These are phyloP conservation scores for Pammene fasciana DNA, from an alignment of 2,888 invertebrate genomes.

Conservation along the genomic window DNA sequence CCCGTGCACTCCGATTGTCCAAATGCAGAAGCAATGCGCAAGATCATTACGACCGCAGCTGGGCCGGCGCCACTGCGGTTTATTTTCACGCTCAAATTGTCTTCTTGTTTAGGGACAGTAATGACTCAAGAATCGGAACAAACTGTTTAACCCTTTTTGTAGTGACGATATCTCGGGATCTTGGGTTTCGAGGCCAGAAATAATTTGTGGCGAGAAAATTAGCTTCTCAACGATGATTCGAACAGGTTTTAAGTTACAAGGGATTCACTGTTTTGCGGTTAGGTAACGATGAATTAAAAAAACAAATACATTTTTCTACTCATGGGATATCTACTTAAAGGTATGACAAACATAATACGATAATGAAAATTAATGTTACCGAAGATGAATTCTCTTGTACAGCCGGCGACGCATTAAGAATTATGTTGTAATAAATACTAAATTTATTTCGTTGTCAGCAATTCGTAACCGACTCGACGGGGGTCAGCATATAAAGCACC, in stretches of 20 bases:
- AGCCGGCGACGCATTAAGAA: conserved; percentile 8
- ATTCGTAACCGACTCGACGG: conserved; percentile 28
- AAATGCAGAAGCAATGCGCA: conserved; percentile 34
- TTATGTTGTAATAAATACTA: conserved; percentile 32
- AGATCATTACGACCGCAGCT: conserved; percentile 37
- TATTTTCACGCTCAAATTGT: conserved; percentile 40
- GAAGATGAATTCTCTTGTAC: conserved; percentile 16
- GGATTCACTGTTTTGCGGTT: conserved; percentile 7
- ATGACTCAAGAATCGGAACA: conserved; percentile 41
- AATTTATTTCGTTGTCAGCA: conserved; percentile 32
- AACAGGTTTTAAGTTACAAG: conserved; percentile 1
- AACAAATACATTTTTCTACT: neutral
- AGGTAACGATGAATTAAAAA: neutral
- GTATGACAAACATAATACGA: neutral
- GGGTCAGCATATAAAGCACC: conserved; percentile 37
- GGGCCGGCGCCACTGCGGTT: conserved; percentile 36
- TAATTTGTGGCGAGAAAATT: conserved; percentile 15
- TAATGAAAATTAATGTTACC: conserved; percentile 27
- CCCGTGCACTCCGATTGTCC: conserved; percentile 3
- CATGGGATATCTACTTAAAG: neutral
- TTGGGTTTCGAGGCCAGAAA: conserved; percentile 22
- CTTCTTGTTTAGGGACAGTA: conserved; percentile 39
- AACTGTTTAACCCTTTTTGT: conserved; percentile 28
- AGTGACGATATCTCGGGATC: conserved; percentile 20
- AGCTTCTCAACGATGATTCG: conserved; percentile 9